Conservation (phyloP, 92 coral and sea anemone genomes). For the Zoanthus sansibaricus region DNA sequence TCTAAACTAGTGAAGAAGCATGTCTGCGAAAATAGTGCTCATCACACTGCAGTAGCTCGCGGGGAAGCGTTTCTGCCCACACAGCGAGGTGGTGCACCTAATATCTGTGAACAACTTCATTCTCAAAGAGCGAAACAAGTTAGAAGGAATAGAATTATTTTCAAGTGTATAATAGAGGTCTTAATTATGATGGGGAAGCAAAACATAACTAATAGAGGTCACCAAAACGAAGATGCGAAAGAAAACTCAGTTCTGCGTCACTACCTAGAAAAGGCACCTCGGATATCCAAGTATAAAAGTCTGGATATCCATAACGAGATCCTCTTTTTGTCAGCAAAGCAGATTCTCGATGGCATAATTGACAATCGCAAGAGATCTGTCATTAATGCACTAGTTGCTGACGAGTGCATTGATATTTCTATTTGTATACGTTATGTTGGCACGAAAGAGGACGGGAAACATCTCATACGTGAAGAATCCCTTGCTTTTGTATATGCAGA, state of each 20-base stretch:
- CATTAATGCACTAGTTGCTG: constrained; percentile 16
- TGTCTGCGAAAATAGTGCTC: no score
- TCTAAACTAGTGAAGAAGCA: no score
- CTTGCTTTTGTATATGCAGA: constrained; percentile 46
- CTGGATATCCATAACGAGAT: constrained; percentile 42
- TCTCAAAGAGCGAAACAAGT: constrained; percentile 46
- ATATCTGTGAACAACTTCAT: constrained; percentile 41
- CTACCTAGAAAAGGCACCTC: constrained; percentile 15
- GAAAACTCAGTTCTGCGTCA: neutral
- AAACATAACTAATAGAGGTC: constrained; percentile 45
- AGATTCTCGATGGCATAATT: constrained; percentile 44
- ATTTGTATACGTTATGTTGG: constrained; percentile 43
- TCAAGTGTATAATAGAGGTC: constrained; percentile 47
- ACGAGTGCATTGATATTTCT: constrained; percentile 47
- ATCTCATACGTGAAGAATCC: constrained; percentile 31
- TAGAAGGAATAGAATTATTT: neutral
- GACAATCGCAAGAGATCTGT: constrained; percentile 43
- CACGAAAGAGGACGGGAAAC: constrained; percentile 37
- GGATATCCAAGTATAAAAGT: constrained; percentile 35
- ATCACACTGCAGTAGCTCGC: neutral
- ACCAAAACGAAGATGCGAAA: constrained; percentile 34
- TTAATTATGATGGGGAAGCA: constrained; percentile 43
- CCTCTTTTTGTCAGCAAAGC: constrained; percentile 36
- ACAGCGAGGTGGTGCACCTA: constrained; percentile 34
- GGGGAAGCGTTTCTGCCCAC: no score